A percentile compares a stretch with the other conserved stretches of the same genome.
phyloP scores from a whole-genome alignment of 2,113 vertebrate species.

The Gopherus flavomarginatus region DNA sequence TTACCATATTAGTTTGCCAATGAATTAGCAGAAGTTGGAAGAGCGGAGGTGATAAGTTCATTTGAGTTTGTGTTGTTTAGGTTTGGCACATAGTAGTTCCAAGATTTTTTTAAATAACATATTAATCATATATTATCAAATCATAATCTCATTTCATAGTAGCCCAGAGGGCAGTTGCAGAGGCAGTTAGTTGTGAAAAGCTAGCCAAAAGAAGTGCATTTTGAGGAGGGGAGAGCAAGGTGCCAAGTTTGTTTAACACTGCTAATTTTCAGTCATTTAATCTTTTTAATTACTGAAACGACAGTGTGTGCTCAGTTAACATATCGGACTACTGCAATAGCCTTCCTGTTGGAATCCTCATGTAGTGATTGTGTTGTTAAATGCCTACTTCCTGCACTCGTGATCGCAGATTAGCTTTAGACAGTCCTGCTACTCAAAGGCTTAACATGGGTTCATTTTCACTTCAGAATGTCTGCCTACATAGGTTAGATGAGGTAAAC shows the following conservation, averaged over 20 bases:
- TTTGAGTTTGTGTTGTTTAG: neutral
- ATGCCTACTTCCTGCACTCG: neutral
- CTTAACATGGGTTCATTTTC: neutral
- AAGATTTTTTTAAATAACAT: neutral
- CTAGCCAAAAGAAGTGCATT: neutral
- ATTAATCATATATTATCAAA: neutral
- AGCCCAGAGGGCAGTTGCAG: neutral
- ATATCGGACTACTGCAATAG: neutral
- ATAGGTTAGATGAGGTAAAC: neutral
- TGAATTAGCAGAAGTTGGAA: neutral
- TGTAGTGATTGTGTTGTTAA: neutral
- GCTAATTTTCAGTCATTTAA: neutral
- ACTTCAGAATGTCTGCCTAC: rapidly evolving
- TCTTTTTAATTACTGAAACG: neutral
- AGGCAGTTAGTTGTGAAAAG: neutral
- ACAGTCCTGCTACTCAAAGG: neutral
- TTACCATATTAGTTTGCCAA: neutral
- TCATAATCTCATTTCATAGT: neutral
- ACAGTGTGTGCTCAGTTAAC: neutral
- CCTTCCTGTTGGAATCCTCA: neutral
- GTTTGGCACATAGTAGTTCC: neutral
- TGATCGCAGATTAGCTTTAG: neutral
- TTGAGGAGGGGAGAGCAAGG: neutral
- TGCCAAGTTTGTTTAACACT: neutral
- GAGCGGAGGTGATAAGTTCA: neutral